Conservation (phyloP, 2,888 invertebrate genomes). For the Drosophila parthenogenetica region DNA sequence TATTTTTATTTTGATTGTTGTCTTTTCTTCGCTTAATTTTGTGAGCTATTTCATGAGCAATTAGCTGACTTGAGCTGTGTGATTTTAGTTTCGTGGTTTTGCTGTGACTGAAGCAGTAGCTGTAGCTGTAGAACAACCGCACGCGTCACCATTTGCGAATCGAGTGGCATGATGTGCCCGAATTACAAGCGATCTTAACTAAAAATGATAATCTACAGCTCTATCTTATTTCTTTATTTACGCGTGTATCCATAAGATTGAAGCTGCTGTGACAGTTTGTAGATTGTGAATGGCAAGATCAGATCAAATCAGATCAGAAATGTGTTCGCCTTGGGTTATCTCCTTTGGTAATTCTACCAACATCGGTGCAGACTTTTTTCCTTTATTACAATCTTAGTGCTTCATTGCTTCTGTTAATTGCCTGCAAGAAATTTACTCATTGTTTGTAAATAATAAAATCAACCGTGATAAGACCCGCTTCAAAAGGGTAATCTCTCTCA, state of each 20-base stretch:
- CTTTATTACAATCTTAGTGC: conserved; percentile 37
- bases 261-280: conserved; percentile 15
- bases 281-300: conserved; percentile 21
- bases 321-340: conserved; percentile 37
- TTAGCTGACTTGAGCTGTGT: conserved; percentile 38
- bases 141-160: conserved; percentile 57
- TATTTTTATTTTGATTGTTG: conserved; percentile 9
- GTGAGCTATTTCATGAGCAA: conserved; percentile 52
- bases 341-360: conserved; percentile 41
- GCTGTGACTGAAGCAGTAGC: conserved; percentile 7
- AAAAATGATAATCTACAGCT: conserved; percentile 19
- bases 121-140: conserved; percentile 59
- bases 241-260: too few relatives aligned
- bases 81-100: neutral
- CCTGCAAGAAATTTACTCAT: conserved; percentile 56
- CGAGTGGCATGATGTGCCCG: conserved; percentile 69
- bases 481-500: too few relatives aligned
- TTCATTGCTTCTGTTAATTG: conserved; percentile 58
- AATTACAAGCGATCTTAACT: conserved; percentile 69
- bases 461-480: neutral
- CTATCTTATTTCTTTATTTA: conserved; percentile 12
- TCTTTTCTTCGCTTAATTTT: conserved; percentile 51
- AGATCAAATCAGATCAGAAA: neutral
- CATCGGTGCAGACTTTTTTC: conserved; percentile 2
- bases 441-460: conserved; percentile 54